These are phyloP conservation scores for Acanthiza pusilla DNA, from an alignment of 2,797 vertebrate species.

Conservation along the genomic window DNA sequence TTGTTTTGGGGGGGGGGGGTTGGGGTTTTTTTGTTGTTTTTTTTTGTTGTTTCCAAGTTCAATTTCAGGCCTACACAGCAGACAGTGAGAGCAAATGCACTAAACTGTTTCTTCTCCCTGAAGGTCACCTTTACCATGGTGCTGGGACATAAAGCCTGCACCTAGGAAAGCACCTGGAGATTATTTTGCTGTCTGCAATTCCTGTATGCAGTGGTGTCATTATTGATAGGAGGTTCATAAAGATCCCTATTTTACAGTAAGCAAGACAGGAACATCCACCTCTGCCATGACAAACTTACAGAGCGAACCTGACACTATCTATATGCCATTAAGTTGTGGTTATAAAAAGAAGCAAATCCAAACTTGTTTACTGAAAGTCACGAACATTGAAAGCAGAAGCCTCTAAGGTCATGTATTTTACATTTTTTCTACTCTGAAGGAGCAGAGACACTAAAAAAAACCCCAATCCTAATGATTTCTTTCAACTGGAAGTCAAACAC, in stretches of 20 bases:
- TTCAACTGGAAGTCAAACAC: background rate
- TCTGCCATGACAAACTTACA: background rate
- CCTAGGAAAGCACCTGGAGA: background rate
- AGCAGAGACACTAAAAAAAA: background rate
- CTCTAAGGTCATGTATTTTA: background rate
- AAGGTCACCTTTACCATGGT: background rate
- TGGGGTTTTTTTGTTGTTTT: too few relatives aligned
- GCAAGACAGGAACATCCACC: background rate
- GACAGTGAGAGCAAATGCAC: background rate
- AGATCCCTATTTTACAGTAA: background rate
- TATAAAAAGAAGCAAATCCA: slow-evolving; percentile 5
- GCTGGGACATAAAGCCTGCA: background rate
- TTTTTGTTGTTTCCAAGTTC: background rate
- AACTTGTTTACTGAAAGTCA: slow-evolving; percentile 7
- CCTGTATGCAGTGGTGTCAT: background rate
- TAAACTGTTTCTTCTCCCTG: background rate
- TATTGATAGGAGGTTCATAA: background rate
- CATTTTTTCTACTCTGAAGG: background rate
- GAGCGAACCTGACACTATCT: background rate
- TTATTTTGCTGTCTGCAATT: background rate
- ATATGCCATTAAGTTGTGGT: background rate
- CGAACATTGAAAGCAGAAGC: background rate
- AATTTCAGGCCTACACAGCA: background rate
- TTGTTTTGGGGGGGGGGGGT: too few relatives aligned
- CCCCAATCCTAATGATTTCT: background rate